Base-by-base conservation (phyloP, 2,888 invertebrate species). In the Julus scandinavius region DNA sequence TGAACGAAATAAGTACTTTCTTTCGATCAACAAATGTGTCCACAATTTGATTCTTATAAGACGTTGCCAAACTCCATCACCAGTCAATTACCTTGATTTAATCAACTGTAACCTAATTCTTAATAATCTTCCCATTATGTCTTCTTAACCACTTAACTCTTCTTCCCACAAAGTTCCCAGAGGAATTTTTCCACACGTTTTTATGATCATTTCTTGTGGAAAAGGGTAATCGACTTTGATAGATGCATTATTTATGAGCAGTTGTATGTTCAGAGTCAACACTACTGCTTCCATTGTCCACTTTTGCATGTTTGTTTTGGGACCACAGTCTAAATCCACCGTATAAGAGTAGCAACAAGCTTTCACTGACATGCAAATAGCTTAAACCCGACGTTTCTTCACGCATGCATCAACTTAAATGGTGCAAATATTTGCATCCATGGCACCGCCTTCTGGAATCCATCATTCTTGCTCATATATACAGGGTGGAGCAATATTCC, bases 11-110 rank as follows among this genome's bases (percentile, higher is more conserved):
- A 29, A 11, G 29, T 29, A n/a, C 29, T 9, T 72, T 20, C 72
- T 29, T 9, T 29, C 11, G 6, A 72, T 72, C 29, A 20, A 0
- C n/a, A 72, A 72, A 9, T 9, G 20, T 29, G 17, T n/a, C n/a
- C n/a, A n/a, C n/a, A n/a, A n/a, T 72, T 72, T 29, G 29, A 72
- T 72, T 29, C 29, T 72, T 2, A 4, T n/a, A 72, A 72, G 9
- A 29, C 29, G 72, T 29, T 72, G 72, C 72, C 9, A 72, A 72
- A 72, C 9, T 72, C 72, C 72, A 72, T 72, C 72, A 72, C 72
- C 63, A 72, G 72, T 72, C 72, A 72, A 72, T 72, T 72, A 72
- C 72, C 72, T 72, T 72, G 72, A 72, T 72, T 72, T 72, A 29
- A 72, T 72, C 72, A 72, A 20, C 72, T 72, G 72, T 9, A 72